Conservation (phyloP, 2,113 vertebrate species). For the Syngnathoides biaculeatus region DNA sequence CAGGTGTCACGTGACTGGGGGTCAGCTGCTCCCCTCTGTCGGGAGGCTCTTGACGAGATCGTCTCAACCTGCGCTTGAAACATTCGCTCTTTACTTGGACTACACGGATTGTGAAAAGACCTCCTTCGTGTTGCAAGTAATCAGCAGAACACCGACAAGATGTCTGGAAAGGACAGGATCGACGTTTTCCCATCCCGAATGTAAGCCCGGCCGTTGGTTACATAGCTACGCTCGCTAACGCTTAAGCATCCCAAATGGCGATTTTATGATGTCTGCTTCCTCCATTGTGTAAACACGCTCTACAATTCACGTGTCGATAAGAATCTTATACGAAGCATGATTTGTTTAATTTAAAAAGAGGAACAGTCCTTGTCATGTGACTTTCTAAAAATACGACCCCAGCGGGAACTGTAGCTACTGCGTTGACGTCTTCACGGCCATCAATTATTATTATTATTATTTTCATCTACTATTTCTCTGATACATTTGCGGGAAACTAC, state of each 20-base stretch:
- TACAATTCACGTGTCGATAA: background rate
- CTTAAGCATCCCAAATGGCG: slow-evolving; percentile 10
- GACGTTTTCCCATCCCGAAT: slow-evolving; percentile 96
- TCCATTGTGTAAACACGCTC: background rate
- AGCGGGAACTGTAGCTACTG: slow-evolving; percentile 34
- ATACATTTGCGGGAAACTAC: background rate
- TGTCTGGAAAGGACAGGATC: slow-evolving; percentile 95
- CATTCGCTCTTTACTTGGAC: background rate
- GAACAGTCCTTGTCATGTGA: slow-evolving; percentile 66
- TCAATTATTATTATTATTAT: background rate
- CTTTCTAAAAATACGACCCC: slow-evolving; percentile 17
- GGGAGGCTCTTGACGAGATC: slow-evolving; percentile 42
- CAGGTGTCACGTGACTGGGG: slow-evolving; percentile 56
- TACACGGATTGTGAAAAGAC: too few relatives aligned
- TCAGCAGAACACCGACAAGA: slow-evolving; percentile 68
- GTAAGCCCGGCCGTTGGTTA: slow-evolving; percentile 81
- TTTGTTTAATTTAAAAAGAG: slow-evolving; percentile 50
- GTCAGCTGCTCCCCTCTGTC: slow-evolving; percentile 63
- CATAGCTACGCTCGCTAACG: slow-evolving; percentile 37
- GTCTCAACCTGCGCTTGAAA: slow-evolving; percentile 24
- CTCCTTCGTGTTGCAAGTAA: background rate
- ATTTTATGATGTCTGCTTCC: background rate
- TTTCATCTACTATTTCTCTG: too few relatives aligned
- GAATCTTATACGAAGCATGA: background rate
- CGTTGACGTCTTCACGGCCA: background rate